phyloP scores from a whole-genome alignment of 2,888 invertebrate species.

The Strigamia crassipes region DNA sequence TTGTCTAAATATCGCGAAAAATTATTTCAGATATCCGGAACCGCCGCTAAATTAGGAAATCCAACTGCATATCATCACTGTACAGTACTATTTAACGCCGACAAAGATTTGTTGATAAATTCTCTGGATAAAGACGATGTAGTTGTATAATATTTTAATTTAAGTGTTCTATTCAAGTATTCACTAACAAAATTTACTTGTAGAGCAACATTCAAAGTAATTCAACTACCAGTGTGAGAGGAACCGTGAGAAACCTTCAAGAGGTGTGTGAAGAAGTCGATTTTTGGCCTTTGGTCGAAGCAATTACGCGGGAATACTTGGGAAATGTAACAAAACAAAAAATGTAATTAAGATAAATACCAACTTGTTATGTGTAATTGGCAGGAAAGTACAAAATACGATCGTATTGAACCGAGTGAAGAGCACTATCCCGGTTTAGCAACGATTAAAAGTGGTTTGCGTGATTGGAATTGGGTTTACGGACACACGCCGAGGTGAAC shows the following conservation, averaged over 20 bases:
- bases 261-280: slow-evolving; percentile 74
- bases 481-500: slow-evolving; percentile 79
- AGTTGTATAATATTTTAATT: background rate
- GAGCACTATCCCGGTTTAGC: slow-evolving; percentile 84
- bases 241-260: slow-evolving; percentile 79
- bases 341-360: background rate
- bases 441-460: slow-evolving; percentile 67
- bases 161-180: slow-evolving; percentile 38
- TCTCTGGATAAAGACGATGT: slow-evolving; percentile 52
- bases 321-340: background rate
- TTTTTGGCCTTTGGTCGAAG: slow-evolving; percentile 73
- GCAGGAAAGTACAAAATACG: slow-evolving; percentile 79
- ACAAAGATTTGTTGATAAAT: slow-evolving; percentile 72
- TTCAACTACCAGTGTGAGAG: slow-evolving; percentile 81
- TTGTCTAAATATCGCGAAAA: background rate
- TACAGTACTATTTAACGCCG: slow-evolving; percentile 86
- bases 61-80: slow-evolving; percentile 96
- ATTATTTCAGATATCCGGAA: slow-evolving; percentile 81
- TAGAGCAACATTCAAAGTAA: slow-evolving; percentile 80
- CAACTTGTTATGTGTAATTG: slow-evolving; percentile 54
- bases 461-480: slow-evolving; percentile 85
- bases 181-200: slow-evolving; percentile 56
- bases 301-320: slow-evolving; percentile 78
- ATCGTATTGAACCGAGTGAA: slow-evolving; percentile 82
- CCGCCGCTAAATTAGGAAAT: slow-evolving; percentile 87